These are phyloP conservation scores for Xenopus borealis DNA, from an alignment of 2,113 vertebrate species.

Conservation along the genomic window DNA sequence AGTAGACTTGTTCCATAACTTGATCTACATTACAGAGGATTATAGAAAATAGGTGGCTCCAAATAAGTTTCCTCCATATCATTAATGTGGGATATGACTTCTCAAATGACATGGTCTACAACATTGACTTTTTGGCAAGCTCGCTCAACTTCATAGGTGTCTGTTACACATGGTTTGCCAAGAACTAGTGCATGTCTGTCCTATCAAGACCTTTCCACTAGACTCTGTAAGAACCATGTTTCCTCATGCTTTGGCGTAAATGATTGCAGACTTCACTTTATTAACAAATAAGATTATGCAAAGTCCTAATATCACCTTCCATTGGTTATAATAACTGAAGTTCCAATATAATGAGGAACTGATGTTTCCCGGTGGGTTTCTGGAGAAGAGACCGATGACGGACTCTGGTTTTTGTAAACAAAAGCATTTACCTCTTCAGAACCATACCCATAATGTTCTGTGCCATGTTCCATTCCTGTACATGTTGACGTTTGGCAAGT, in stretches of 20 bases:
- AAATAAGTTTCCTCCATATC: constrained; percentile 55
- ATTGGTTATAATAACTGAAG: constrained; percentile 88
- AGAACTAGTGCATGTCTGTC: constrained; percentile 31
- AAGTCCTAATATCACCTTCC: constrained; percentile 75
- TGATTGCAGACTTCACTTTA: constrained; percentile 42
- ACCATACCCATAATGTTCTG: constrained; percentile 57
- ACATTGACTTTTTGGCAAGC: constrained; percentile 46
- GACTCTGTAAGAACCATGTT: constrained; percentile 48
- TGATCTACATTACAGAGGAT: not conserved
- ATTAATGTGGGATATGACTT: constrained; percentile 58
- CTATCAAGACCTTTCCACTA: constrained; percentile 48
- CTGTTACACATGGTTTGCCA: constrained; percentile 9
- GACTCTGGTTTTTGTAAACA: constrained; percentile 68
- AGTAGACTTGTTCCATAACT: constrained; percentile 3
- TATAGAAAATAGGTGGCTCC: constrained; percentile 12
- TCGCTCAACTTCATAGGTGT: too few relatives aligned
- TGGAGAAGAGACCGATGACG: constrained; percentile 65
- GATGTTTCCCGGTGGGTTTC: constrained; percentile 66
- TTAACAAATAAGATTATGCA: constrained; percentile 1
- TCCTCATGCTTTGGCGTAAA: constrained; percentile 49
- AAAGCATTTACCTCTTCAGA: constrained; percentile 62
- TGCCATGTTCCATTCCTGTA: constrained; percentile 57
- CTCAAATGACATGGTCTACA: constrained; percentile 45
- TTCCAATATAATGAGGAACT: constrained; percentile 80
- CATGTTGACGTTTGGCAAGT: constrained; percentile 66